phyloP scores from a whole-genome alignment of 2,113 vertebrate genomes.

The cattle (Bos taurus) region ARS-UCD2.0 NC_037332.1:56233001-56233500 shows the following conservation, averaged over 20 bases:
- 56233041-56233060: slow-evolving; percentile 97
- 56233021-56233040: slow-evolving; percentile 95
- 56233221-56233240: slow-evolving; percentile 94
- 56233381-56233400: slow-evolving; percentile 97
- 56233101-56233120: neutral
- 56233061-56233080: slow-evolving; percentile 96
- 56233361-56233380: slow-evolving; percentile 98
- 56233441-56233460: neutral
- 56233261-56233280: slow-evolving; percentile 95
- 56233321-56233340: slow-evolving; percentile 96
- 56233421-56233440: fast-evolving
- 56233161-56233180: neutral
- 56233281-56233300: slow-evolving; percentile 91
- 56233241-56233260: slow-evolving; percentile 95
- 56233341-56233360: slow-evolving; percentile 96
- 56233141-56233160: neutral
- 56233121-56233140: neutral
- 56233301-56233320: slow-evolving; percentile 94
- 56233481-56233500: neutral
- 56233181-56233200: neutral
- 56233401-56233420: slow-evolving; percentile 77
- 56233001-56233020: slow-evolving; percentile 94
- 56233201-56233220: fast-evolving
- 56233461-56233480: neutral
- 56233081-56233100: slow-evolving; percentile 84